Evolutionary conservation across 2,113 vertebrate species (phyloP), one percentile per base, ranked within the genome.

Genomic region (Colinus virginianus): DNA sequence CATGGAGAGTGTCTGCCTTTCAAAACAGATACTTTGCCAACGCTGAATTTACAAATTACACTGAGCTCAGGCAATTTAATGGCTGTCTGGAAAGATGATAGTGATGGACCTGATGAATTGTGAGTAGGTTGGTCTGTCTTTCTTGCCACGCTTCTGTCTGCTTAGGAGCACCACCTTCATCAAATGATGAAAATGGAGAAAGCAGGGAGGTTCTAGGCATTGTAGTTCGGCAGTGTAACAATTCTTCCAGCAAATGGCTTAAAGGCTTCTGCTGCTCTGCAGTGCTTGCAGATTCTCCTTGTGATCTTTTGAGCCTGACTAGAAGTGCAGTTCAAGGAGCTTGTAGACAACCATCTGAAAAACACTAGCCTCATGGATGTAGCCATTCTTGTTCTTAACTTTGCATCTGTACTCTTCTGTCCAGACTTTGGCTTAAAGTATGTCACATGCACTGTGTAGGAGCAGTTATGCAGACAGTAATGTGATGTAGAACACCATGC

Each of bases 391-490:
- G 90, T 78, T 84, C 46, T 59, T 92, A 78, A 26, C 9, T 48
- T 30, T 22, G 51, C 59, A n/a, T 67, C 66, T 81, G 6, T 49
- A 34, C 21, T 71, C 26, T 79, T 64, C 42, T 80, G 64, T 16
- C 56, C 51, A 71, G 83, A 46, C 69, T 85, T 51, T 3, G 22
- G 28, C 77, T 74, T 90, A 42, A 82, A 75, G 49, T 15, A 22
- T 78, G 56, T 95, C 94, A 93, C 78, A 90, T 94, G 90, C 4
- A 20, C 76, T 75, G 68, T 23, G 36, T 59, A 1, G 2, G 76
- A 84, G 83, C 77, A 78, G 13, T 95, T 93, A 93, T 56, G 79
- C 92, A 93, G 90, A 93, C 69, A 86, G 42, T n/a, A 82, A 58
- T 66, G 84, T 22, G 55, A n/a, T 88, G 42, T 43, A 67, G 61